Evolutionary conservation across 2,113 vertebrate genomes (phyloP).

Genomic region (Elaphurus davidianus): DNA sequence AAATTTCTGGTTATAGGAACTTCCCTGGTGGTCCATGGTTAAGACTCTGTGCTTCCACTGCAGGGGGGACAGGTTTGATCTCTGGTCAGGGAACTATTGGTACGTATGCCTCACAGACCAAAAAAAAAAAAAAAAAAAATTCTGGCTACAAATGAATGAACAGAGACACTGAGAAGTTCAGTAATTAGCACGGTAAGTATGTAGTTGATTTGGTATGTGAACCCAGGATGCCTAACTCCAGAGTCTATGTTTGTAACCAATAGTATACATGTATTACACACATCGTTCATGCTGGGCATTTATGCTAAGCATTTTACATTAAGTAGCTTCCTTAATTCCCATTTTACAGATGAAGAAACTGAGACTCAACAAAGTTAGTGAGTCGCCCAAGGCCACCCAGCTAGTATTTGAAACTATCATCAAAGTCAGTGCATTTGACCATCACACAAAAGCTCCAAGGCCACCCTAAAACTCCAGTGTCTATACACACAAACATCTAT

Average conservation of each 20-base stretch:
- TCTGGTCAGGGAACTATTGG: not conserved
- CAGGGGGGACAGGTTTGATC: not conserved
- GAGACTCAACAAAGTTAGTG: not conserved
- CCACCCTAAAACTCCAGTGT: not conserved
- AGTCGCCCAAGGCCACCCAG: not conserved
- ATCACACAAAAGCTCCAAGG: not conserved
- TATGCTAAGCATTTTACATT: not conserved
- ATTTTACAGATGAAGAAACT: conserved; percentile 12
- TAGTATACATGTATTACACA: not conserved
- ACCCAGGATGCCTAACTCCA: not conserved
- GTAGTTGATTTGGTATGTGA: not conserved
- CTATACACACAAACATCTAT: not conserved
- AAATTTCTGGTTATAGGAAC: not conserved
- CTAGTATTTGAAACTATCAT: not conserved
- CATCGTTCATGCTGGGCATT: not conserved
- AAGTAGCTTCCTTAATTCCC: not conserved
- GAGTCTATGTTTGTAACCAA: not conserved
- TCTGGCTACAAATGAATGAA: not conserved
- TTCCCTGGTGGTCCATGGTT: not conserved
- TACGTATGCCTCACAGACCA: not conserved
- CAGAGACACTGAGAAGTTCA: not conserved
- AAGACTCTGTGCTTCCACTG: not conserved
- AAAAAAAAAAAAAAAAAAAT: not conserved
- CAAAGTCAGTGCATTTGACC: not conserved
- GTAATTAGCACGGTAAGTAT: not conserved